phyloP scores from a whole-genome alignment of 2,113 vertebrate species.

The Blennius ocellaris region DNA sequence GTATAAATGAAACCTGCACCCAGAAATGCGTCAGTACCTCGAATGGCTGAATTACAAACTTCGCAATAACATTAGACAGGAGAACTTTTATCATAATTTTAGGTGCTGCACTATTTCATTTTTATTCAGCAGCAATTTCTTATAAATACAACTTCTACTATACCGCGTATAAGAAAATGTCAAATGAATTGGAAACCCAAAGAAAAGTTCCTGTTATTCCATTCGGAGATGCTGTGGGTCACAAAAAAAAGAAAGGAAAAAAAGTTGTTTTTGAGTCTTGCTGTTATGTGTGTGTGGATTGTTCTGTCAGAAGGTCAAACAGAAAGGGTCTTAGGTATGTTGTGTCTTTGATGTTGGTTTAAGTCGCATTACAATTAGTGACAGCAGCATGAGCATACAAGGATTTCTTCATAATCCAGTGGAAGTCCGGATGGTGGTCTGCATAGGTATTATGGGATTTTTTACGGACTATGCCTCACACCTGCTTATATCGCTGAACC shows the following conservation, averaged over 20 bases:
- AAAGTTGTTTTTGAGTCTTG: neutral
- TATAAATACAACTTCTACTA: neutral
- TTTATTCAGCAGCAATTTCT: neutral
- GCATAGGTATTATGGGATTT: no score
- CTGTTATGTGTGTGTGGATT: no score
- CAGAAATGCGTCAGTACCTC: conserved; percentile 20
- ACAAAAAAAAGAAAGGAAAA: neutral
- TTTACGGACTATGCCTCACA: no score
- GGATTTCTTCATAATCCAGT: no score
- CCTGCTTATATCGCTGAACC: no score
- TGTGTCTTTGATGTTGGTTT: no score
- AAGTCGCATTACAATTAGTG: no score
- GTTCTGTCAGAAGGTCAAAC: no score
- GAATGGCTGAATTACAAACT: neutral
- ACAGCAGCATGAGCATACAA: no score
- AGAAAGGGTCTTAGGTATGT: no score
- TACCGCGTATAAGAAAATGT: neutral
- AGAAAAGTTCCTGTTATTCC: neutral
- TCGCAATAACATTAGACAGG: neutral
- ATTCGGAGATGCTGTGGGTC: neutral
- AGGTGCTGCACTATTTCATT: neutral
- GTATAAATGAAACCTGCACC: neutral
- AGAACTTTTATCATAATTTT: neutral
- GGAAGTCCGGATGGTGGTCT: no score
- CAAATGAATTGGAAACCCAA: neutral